These are phyloP conservation scores for Alcis repandata DNA, from an alignment of 2,888 invertebrate species.

Conservation along the genomic window DNA sequence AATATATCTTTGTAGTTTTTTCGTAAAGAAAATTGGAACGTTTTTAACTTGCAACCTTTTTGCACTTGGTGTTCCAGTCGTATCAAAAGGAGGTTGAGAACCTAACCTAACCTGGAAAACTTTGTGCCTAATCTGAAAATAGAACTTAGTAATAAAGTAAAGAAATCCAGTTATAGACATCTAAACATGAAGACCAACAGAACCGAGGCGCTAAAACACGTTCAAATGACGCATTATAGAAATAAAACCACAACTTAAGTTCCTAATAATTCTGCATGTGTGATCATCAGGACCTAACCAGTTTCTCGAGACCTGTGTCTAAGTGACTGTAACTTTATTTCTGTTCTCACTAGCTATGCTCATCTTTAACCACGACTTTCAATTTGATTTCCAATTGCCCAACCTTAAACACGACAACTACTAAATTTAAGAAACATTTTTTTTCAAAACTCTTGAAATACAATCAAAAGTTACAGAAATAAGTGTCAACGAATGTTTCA, in stretches of 20 bases:
- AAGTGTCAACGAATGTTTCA: not conserved
- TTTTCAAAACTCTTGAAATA: not conserved
- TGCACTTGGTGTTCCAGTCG: too few relatives aligned
- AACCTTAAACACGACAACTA: too few relatives aligned
- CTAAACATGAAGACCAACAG: constrained; percentile 25
- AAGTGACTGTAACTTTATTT: constrained; percentile 11
- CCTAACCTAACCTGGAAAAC: not conserved
- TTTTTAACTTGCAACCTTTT: too few relatives aligned
- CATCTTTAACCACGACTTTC: not conserved
- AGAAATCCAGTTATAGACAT: constrained; percentile 15
- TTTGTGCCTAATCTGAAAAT: constrained; percentile 11
- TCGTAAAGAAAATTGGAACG: too few relatives aligned
- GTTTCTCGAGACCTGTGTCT: constrained; percentile 42
- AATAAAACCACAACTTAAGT: constrained; percentile 54
- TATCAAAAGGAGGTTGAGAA: too few relatives aligned
- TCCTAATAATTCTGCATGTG: constrained; percentile 53
- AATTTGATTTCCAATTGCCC: not conserved
- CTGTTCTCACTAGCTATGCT: not conserved
- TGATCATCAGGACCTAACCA: constrained; percentile 51
- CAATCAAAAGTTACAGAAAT: not conserved
- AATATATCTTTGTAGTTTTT: too few relatives aligned
- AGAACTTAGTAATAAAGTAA: constrained; percentile 9
- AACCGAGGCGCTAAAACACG: constrained; percentile 25
- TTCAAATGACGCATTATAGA: constrained; percentile 53
- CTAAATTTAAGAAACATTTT: too few relatives aligned